Conservation (phyloP, 2,888 invertebrate genomes). For the Aporophyla nigra region DNA sequence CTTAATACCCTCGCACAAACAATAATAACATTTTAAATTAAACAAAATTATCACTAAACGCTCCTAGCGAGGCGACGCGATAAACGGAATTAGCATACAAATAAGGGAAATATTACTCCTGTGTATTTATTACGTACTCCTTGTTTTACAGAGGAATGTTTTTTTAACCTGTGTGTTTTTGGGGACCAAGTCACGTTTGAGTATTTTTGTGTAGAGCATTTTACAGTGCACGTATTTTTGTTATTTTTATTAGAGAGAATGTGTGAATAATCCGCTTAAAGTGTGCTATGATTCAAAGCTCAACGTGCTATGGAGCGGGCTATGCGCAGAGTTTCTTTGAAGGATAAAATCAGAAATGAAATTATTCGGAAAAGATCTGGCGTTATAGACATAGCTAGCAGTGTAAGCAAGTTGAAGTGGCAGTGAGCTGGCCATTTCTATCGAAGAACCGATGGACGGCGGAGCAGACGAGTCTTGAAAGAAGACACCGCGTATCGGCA, state of each 20-base stretch:
- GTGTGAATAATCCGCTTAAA: not conserved
- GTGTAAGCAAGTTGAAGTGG: no score
- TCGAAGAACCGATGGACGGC: no score
- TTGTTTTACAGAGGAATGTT: conserved; percentile 35
- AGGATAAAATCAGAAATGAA: no score
- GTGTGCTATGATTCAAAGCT: no score
- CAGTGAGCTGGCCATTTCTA: no score
- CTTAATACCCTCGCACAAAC: not conserved
- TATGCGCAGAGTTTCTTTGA: no score
- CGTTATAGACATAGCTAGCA: no score
- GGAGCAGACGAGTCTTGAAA: no score
- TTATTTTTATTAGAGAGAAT: not conserved
- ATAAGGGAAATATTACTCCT: conserved; percentile 70
- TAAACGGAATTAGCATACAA: conserved; percentile 76
- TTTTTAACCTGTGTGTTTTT: conserved; percentile 24
- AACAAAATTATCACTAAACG: conserved; percentile 60
- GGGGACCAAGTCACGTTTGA: not conserved
- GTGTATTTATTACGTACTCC: conserved; percentile 66
- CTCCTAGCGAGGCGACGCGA: conserved; percentile 62
- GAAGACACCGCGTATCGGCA: no score
- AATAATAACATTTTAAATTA: conserved; percentile 56
- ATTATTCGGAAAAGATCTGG: no score
- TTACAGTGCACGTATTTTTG: not conserved
- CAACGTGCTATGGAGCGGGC: no score
- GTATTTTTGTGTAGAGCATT: not conserved